These are phyloP conservation scores for Dolomedes plantarius DNA, from an alignment of 2,888 invertebrate genomes.

Conservation along the genomic window DNA sequence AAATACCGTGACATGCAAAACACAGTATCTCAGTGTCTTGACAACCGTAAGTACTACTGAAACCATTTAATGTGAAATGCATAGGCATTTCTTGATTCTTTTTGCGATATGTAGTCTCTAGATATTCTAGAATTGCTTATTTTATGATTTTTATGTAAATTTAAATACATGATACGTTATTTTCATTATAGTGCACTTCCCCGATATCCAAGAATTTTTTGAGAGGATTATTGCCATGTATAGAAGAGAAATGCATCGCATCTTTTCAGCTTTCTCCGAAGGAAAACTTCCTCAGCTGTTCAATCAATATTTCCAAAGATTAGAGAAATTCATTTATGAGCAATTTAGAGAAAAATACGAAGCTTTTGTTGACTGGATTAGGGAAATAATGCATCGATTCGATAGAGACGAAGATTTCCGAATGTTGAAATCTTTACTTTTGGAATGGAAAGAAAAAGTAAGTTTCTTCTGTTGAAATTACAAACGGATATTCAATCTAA, in stretches of 20 bases:
- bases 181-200: background rate
- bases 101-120: too few relatives aligned
- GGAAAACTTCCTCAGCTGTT: background rate
- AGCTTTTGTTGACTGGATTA: background rate
- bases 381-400: background rate
- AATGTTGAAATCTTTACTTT: background rate
- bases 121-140: too few relatives aligned
- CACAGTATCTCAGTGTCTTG: background rate
- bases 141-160: too few relatives aligned
- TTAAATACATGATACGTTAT: too few relatives aligned
- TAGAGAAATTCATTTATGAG: background rate
- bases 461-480: too few relatives aligned
- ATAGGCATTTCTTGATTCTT: too few relatives aligned
- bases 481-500: too few relatives aligned
- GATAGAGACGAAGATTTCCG: constrained; percentile 6
- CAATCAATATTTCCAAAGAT: background rate
- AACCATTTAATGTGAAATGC: too few relatives aligned
- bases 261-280: background rate
- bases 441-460: constrained; percentile 2
- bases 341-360: background rate
- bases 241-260: background rate
- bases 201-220: background rate
- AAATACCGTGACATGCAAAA: background rate
- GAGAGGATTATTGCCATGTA: background rate
- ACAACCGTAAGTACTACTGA: background rate